Percentiles rank a stretch among this genome's conserved stretches.
Evolutionary conservation across 2,888 invertebrate species (phyloP).

Genomic region (Pseudolycoriella hygida): DNA sequence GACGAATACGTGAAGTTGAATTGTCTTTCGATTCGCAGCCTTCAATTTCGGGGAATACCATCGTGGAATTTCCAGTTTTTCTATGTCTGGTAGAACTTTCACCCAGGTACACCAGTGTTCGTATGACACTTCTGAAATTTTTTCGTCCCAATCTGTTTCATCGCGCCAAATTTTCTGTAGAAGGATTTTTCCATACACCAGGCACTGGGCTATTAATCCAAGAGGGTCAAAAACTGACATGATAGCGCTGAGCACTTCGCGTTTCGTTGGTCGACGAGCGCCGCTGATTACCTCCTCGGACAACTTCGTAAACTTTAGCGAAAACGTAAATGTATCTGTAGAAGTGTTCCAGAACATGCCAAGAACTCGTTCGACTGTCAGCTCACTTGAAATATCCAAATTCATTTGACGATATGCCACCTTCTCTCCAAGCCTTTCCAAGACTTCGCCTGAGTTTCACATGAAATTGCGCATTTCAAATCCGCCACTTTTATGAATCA

Average conservation of each 20-base stretch:
- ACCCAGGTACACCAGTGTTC: not conserved
- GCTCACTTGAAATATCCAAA: too few relatives aligned
- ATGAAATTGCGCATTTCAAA: not conserved
- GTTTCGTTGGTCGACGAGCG: not conserved
- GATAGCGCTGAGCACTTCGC: too few relatives aligned
- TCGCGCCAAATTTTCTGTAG: too few relatives aligned
- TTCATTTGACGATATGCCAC: too few relatives aligned
- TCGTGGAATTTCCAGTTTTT: not conserved
- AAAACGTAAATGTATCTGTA: not conserved
- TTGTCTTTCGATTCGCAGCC: not conserved
- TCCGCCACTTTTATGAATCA: not conserved
- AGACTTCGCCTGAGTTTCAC: not conserved
- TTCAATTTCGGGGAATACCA: not conserved
- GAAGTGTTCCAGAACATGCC: too few relatives aligned
- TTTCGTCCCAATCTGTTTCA: slow-evolving; percentile 4
- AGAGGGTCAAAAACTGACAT: too few relatives aligned
- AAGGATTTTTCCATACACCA: slow-evolving; percentile 6
- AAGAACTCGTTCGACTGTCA: too few relatives aligned
- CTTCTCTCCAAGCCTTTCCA: too few relatives aligned
- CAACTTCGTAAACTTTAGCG: too few relatives aligned
- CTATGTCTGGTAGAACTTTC: not conserved
- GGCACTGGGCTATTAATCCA: slow-evolving; percentile 5
- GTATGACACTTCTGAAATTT: not conserved
- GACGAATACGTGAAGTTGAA: slow-evolving; percentile 10
- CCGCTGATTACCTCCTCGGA: too few relatives aligned